Percentiles rank a stretch among this genome's conserved stretches.
Conservation (phyloP, 2,113 vertebrate genomes). For the Xiphias gladius region DNA sequence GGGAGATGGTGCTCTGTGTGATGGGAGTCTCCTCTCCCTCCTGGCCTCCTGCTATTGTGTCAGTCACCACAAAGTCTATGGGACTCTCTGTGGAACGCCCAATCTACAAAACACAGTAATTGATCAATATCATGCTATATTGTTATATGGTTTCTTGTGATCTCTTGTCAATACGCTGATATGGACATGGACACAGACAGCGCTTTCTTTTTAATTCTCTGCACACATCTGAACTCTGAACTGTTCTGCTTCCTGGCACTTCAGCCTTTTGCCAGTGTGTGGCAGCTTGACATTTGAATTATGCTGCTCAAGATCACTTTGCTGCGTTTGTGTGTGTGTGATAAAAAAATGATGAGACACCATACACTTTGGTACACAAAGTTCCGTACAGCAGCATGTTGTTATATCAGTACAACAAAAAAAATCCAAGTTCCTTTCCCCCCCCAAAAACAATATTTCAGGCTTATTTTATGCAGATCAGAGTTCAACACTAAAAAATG, state of each 20-base stretch:
- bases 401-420: neutral
- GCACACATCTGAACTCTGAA: constrained; percentile 12
- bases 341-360: neutral
- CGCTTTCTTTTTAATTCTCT: neutral
- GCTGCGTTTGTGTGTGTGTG: neutral
- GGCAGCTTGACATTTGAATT: constrained; percentile 7
- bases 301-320: neutral
- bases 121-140: neutral
- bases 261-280: neutral
- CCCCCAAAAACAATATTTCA: neutral
- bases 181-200: neutral
- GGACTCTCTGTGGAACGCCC: constrained; percentile 98
- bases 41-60: constrained; percentile 93
- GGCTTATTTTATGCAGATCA: neutral
- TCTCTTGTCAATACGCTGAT: neutral
- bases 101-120: constrained; percentile 84
- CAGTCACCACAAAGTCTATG: constrained; percentile 98
- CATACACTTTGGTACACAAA: neutral
- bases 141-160: neutral
- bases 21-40: constrained; percentile 93
- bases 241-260: neutral
- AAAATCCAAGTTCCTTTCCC: neutral
- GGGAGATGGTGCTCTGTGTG: constrained; percentile 98
- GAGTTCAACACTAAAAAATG: constrained; percentile 3
- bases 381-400: neutral